Evolutionary conservation across 2,888 invertebrate species (phyloP), one percentile per base, ranked within the genome.

Genomic region (Chalcis sispes): DNA sequence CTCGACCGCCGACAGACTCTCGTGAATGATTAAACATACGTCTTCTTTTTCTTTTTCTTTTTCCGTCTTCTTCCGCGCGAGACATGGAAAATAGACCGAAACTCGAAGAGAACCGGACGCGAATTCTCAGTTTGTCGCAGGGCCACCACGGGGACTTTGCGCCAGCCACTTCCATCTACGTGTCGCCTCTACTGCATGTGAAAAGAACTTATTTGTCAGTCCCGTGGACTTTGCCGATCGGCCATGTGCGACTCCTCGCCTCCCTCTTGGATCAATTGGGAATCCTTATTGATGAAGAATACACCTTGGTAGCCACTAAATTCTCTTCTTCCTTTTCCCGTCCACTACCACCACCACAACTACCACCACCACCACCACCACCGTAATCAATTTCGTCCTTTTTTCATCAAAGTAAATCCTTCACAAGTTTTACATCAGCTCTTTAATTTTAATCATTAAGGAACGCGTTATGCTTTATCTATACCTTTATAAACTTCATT

Each of bases 11-110:
- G 85, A 86, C 87, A 84, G 84, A 83, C 80, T 80, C 83, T 83
- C 81, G 80, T 88, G 85, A 87, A 88, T 88, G 83, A 88, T 87
- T 88, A 86, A 87, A 77, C 83, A 82, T 80, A 81, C 80, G 80
- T 82, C 54, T 61, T 58, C 48, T 56, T 66, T 59, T 56, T 46
- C 36, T 27, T 54, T 40, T 66, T 59, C 48, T 50, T 62, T 13
- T 42, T 56, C 54, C 46, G 27, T 42, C 23, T 54, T 18, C 13
- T 77, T 40, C 75, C 62, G 72, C 65, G 50, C 50, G 75, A 74
- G 70, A 71, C 69, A 71, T 54, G 75, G 72, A 32, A 67, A 36
- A 40, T 48, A 64, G 7, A 25, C 36, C 10, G 29, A 40, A 40
- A 52, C 15, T 36, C 32, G 46, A 23, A 75, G 74, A 78, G 77